These are phyloP conservation scores for Onychomys leucogaster DNA, from an alignment of 2,797 vertebrate genomes.

Conservation along the genomic window DNA sequence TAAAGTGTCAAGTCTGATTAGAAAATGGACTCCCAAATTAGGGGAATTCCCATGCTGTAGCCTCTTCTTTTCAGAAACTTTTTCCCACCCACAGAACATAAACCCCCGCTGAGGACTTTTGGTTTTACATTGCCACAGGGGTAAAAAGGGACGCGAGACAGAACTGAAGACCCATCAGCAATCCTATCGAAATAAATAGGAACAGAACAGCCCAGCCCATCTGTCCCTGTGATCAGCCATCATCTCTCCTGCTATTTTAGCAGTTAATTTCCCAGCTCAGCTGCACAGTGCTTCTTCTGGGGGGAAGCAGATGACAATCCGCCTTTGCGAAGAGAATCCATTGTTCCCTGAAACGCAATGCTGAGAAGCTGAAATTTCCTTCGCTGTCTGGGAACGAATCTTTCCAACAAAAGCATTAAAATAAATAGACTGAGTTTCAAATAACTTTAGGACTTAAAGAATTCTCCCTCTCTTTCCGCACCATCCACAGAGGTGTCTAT, in stretches of 20 bases:
- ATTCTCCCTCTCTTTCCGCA: neutral
- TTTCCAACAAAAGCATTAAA: conserved; percentile 65
- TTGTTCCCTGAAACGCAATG: conserved; percentile 56
- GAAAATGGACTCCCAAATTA: neutral
- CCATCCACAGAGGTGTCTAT: neutral
- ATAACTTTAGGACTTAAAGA: conserved; percentile 14
- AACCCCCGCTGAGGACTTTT: fast-evolving
- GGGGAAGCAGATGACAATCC: conserved; percentile 69
- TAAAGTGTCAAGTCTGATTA: neutral
- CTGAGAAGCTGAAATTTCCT: conserved; percentile 74
- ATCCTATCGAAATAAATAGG: neutral
- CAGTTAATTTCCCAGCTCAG: conserved; percentile 43
- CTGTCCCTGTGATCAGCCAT: neutral
- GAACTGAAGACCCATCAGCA: neutral
- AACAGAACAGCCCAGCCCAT: neutral
- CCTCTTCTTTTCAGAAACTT: neutral
- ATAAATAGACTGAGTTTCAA: conserved; percentile 55
- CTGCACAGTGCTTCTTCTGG: neutral
- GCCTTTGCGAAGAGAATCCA: conserved; percentile 53
- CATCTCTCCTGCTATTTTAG: neutral
- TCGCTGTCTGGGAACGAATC: conserved; percentile 72
- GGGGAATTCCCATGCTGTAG: too few relatives aligned
- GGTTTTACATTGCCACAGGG: neutral
- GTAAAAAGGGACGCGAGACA: fast-evolving
- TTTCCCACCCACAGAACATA: neutral